Base-by-base conservation (phyloP, 2,888 invertebrate genomes). In the Boloria selene region DNA sequence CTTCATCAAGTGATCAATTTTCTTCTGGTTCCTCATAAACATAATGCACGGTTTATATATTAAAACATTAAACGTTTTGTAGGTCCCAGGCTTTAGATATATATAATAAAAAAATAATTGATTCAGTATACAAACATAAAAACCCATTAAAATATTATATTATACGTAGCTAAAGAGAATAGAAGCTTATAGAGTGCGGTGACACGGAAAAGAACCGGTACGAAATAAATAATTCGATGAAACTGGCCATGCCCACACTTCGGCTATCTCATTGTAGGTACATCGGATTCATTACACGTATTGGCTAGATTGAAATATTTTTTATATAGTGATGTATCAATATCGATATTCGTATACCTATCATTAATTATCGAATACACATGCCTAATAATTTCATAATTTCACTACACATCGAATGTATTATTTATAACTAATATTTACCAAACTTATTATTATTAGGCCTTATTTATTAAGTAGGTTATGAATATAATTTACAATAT, bases 261-360 rank as follows among this genome's bases (percentile, higher is more conserved):
- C 79, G 76, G 77, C 79, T 83, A 85, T 87, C 87, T 81, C 79
- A 85, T 82, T 84, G 86, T 83, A 77, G 81, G 87, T 88, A 91
- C 88, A 81, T 79, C 83, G 84, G 87, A 90, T 89, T 90, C 90
- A 91, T 92, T 91, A 87, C 90, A 87, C 85, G 86, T 87, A 88
- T 88, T 86, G 86, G 86, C 84, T 86, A 85, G 86, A 88, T 79
- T 81, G 85, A 84, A 84, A 85, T 86, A 76, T 60, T 67, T 64
- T 47, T 78, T 73, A 17, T 47, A 58, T 82, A 88, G 85, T 80
- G 87, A 73, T 77, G 85, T 59, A 66, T 51, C 7, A 0, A 1
- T 70, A 62, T 72, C 69, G 70, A 73, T 71, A 68, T 13, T 56
- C 47, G 22, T 42, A n/a, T 42, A 22, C 10, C 4, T n/a, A 38